A percentile compares a stretch with the other conserved stretches of the same genome.
phyloP scores from a whole-genome alignment of 2,797 vertebrate genomes.

The Galaxias olidus region DNA sequence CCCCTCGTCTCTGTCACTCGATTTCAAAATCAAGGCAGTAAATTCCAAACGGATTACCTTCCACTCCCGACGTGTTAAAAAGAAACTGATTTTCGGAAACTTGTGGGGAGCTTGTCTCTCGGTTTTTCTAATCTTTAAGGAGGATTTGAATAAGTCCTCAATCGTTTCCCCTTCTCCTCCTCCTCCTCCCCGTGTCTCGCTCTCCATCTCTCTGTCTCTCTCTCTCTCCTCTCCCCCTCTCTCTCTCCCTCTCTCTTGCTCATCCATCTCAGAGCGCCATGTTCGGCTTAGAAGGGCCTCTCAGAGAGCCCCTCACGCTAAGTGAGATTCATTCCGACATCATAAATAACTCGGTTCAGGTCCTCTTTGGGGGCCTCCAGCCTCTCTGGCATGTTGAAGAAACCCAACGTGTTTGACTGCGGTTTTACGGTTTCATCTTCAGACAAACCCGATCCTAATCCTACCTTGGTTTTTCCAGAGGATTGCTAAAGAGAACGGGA shows the following conservation, averaged over 20 bases:
- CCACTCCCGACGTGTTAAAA: conserved; percentile 67
- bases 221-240: conserved; percentile 38
- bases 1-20: conserved; percentile 58
- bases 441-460: conserved; percentile 51
- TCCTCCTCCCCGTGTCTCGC: conserved; percentile 52
- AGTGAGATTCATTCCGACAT: conserved; percentile 82
- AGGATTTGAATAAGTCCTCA: conserved; percentile 83
- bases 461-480: conserved; percentile 62
- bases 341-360: conserved; percentile 78
- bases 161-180: conserved; percentile 45
- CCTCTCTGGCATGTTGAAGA: conserved; percentile 45
- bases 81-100: conserved; percentile 70
- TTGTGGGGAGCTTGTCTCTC: conserved; percentile 78
- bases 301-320: conserved; percentile 71
- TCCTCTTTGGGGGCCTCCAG: conserved; percentile 45
- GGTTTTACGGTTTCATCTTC: conserved; percentile 55
- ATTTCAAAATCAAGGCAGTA: conserved; percentile 60
- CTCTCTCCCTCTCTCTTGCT: conserved; percentile 30
- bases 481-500: conserved; percentile 35
- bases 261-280: conserved; percentile 16
- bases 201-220: conserved; percentile 72
- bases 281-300: conserved; percentile 61
- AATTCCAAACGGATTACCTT: conserved; percentile 78
- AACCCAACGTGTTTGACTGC: conserved; percentile 61
- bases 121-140: conserved; percentile 80